Evolutionary conservation across 2,888 invertebrate species (phyloP).

Genomic region (Cynaeus angustus): DNA sequence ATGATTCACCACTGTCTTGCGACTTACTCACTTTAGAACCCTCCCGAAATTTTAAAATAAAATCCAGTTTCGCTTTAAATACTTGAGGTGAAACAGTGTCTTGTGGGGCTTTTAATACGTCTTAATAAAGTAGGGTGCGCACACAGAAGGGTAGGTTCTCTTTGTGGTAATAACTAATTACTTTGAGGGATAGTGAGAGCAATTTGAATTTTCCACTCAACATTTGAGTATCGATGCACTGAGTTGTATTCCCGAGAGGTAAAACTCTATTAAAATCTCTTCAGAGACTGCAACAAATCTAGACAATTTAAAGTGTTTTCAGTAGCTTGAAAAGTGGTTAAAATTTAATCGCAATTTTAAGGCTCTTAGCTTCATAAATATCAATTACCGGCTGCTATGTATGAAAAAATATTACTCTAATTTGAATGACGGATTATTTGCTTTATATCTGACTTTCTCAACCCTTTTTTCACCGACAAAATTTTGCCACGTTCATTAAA

Average conservation of each 20-base stretch:
- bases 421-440: constrained; percentile 47
- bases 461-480: constrained; percentile 43
- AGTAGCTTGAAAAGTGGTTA: constrained; percentile 7
- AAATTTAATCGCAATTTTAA: constrained; percentile 22
- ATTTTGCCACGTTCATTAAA: constrained; percentile 56
- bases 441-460: constrained; percentile 37
- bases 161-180: constrained; percentile 47
- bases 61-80: constrained; percentile 34
- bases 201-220: constrained; percentile 45
- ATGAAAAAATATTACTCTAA: constrained; percentile 44
- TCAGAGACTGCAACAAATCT: not conserved
- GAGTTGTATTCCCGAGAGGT: constrained; percentile 38
- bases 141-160: constrained; percentile 32
- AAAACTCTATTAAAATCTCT: constrained; percentile 34
- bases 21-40: constrained; percentile 20
- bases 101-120: constrained; percentile 39
- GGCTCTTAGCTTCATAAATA: constrained; percentile 30
- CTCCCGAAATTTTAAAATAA: constrained; percentile 35
- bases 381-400: constrained; percentile 14
- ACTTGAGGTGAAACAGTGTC: constrained; percentile 38
- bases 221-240: constrained; percentile 43
- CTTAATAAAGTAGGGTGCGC: constrained; percentile 38
- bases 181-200: constrained; percentile 45
- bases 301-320: not conserved
- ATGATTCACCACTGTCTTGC: constrained; percentile 44